Base-by-base conservation (phyloP, 2,888 invertebrate species). In the Nasonovia ribisnigri region DNA sequence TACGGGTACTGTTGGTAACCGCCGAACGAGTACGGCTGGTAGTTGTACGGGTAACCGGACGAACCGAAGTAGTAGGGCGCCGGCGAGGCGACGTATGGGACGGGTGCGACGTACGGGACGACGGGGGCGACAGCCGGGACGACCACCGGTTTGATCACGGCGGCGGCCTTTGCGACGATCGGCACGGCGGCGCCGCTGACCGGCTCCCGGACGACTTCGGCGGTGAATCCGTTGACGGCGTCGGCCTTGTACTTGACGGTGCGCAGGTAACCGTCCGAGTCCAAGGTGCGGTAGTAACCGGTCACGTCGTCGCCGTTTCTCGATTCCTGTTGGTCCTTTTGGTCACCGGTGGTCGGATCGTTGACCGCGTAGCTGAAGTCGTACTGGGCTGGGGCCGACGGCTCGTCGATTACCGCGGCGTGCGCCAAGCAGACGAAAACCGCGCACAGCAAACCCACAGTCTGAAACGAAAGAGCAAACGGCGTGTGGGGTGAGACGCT, bases 171-270 rank as follows among this genome's bases (percentile, higher is more conserved):
- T 13, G 77, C 77, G 42, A 51, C 84, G 48, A 77, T 43, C 10
- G 84, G 84, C 16, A 43, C 77, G 26, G 92, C 77, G 54, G 92
- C 57, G 3, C 77, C 60, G 48, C 29, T 46, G 6, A 60, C 57
- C 5, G 94, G 91, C 26, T 88, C 87, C 2, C 92, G 60, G 36
- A 60, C 90, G 57, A 95, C 95, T 42, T 95, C 94, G 48, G 95
- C 95, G 92, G 94, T 95, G 95, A 95, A 95, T 36, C 95, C 95
- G 94, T 94, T 95, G 90, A 95, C 94, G 36, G 95, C 92, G 93
- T 95, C 95, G 42, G 95, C 95, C 43, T 94, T 94, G 94, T 95
- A 95, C 84, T 94, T 94, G 92, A 95, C 95, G 16, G 95, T 95
- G 10, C 95, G 94, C 60, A 94, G 86, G 90, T 92, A 94, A 86